Evolutionary conservation across 2,113 vertebrate genomes (phyloP).

Genomic region (Stegostoma tigrinum): DNA sequence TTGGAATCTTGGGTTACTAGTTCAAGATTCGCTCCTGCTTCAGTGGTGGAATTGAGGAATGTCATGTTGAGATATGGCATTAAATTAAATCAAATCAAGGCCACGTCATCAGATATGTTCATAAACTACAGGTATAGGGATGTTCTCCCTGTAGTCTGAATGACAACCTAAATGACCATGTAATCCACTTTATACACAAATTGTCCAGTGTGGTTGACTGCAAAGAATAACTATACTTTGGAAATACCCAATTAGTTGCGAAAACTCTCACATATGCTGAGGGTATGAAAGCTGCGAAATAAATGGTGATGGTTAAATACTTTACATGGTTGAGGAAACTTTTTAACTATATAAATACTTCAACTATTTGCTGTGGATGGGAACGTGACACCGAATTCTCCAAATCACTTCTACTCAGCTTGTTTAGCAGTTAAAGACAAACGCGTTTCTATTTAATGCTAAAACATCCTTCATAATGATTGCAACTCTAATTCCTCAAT

Average conservation of each 20-base stretch:
- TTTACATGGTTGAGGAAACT: neutral
- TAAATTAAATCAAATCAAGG: neutral
- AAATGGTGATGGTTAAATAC: neutral
- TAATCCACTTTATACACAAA: neutral
- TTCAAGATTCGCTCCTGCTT: neutral
- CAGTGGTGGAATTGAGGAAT: neutral
- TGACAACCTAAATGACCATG: neutral
- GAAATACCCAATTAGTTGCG: neutral
- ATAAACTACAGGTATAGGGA: neutral
- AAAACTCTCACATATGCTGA: neutral
- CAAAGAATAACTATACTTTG: neutral
- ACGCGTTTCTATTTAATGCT: neutral
- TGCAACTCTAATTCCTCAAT: neutral
- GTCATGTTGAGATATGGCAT: neutral
- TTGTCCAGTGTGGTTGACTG: neutral
- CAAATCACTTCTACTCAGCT: neutral
- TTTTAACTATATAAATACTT: neutral
- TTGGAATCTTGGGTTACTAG: neutral
- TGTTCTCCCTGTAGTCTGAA: neutral
- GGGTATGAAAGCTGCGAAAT: neutral
- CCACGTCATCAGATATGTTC: neutral
- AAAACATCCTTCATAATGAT: neutral
- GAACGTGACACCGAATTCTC: neutral
- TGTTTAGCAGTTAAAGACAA: neutral
- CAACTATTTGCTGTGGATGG: neutral